These are phyloP conservation scores for Atherix ibis DNA, from an alignment of 2,888 invertebrate species.

Conservation along the genomic window DNA sequence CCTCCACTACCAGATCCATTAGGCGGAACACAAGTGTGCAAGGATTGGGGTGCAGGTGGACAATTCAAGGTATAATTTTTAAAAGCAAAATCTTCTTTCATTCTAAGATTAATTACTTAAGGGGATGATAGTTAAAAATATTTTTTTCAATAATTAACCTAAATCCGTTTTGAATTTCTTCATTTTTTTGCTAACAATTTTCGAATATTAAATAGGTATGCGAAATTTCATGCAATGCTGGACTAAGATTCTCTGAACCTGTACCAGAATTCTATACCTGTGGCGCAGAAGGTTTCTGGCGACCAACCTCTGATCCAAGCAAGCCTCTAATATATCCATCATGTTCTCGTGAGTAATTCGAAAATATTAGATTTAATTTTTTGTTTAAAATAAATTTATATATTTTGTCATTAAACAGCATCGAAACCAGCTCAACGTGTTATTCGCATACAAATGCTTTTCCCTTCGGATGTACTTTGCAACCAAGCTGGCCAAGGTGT, in stretches of 20 bases:
- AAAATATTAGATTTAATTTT: not conserved
- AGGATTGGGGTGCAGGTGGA: constrained; percentile 92
- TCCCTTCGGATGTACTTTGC: constrained; percentile 92
- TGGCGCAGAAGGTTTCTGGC: constrained; percentile 96
- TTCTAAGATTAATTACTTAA: not conserved
- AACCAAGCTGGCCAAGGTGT: constrained; percentile 92
- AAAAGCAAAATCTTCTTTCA: not conserved
- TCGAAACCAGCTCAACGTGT: constrained; percentile 86
- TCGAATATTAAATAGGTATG: constrained; percentile 42
- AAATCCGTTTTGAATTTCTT: not conserved
- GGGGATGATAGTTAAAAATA: too few species aligned
- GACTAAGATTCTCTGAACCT: constrained; percentile 78
- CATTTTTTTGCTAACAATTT: not conserved
- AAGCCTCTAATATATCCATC: constrained; percentile 79
- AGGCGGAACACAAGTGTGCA: constrained; percentile 81
- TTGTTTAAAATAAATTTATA: constrained; percentile 4
- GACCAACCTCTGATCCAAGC: constrained; percentile 67
- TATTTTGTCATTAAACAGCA: constrained; percentile 36
- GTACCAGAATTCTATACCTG: constrained; percentile 97
- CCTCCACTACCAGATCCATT: constrained; percentile 76
- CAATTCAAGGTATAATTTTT: constrained; percentile 54
- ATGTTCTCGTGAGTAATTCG: constrained; percentile 58
- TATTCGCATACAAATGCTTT: constrained; percentile 82
- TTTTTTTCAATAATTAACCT: not conserved
- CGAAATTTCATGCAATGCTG: constrained; percentile 72